phyloP scores from a whole-genome alignment of 2,113 vertebrate genomes.

The Piaya cayana region DNA sequence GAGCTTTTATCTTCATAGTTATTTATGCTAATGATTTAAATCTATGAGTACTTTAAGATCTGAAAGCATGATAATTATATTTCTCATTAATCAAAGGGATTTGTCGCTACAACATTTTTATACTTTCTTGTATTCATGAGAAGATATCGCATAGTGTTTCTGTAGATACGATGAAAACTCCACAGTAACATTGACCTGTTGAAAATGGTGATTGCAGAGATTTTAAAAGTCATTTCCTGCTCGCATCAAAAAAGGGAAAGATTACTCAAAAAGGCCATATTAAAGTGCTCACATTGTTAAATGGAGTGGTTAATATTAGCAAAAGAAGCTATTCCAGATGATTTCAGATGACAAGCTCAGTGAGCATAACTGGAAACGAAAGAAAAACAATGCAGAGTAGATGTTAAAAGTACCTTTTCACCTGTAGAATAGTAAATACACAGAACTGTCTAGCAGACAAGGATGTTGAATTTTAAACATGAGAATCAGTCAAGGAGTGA shows the following conservation, averaged over 20 bases:
- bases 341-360: constrained; percentile 27
- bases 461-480: neutral
- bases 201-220: neutral
- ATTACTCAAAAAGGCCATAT: accelerated
- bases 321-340: neutral
- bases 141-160: neutral
- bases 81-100: neutral
- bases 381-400: neutral
- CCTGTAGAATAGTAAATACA: neutral
- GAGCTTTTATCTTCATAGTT: neutral
- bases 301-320: constrained; percentile 34
- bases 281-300: constrained; percentile 17
- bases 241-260: neutral
- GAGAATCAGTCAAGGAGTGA: neutral
- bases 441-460: neutral
- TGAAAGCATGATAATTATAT: neutral
- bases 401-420: neutral
- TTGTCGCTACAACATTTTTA: neutral
- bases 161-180: neutral
- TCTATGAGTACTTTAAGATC: neutral
- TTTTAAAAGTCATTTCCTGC: neutral
- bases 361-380: neutral
- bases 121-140: neutral
- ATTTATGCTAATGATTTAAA: neutral
- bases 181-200: neutral